These are phyloP conservation scores for Cryptus viduatorius DNA, from an alignment of 2,888 invertebrate species.

Conservation along the genomic window DNA sequence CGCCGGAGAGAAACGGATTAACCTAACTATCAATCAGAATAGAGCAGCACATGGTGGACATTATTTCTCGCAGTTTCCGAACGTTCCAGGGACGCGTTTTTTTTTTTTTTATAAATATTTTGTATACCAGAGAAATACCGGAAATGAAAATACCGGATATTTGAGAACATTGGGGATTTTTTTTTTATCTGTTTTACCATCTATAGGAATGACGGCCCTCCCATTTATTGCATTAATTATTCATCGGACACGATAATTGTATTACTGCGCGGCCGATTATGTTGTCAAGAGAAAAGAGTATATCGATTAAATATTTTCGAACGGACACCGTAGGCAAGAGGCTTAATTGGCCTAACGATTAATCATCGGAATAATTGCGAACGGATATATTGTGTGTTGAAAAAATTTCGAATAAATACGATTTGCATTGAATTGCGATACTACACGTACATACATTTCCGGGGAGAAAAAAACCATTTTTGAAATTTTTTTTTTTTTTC, in stretches of 20 bases:
- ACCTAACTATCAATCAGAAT: slow-evolving; percentile 64
- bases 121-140: neutral
- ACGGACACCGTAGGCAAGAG: too few species aligned
- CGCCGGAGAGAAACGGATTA: slow-evolving; percentile 51
- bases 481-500: too few species aligned
- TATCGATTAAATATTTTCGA: slow-evolving; percentile 18
- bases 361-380: too few species aligned
- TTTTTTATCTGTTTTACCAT: slow-evolving; percentile 1
- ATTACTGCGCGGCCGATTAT: slow-evolving; percentile 18
- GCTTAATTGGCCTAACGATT: too few species aligned
- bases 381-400: too few species aligned
- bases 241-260: slow-evolving; percentile 30
- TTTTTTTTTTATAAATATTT: slow-evolving; percentile 1
- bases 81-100: neutral
- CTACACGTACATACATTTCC: too few species aligned
- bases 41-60: slow-evolving; percentile 10
- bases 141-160: neutral
- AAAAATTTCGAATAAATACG: too few species aligned
- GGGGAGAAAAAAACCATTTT: too few species aligned
- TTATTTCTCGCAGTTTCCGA: slow-evolving; percentile 35
- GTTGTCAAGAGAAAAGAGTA: neutral
- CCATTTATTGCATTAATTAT: slow-evolving; percentile 47
- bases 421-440: too few species aligned
- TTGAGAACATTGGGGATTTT: neutral
- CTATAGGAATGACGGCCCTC: neutral